A percentile compares a stretch with the other conserved stretches of the same genome.
These are phyloP conservation scores for Zosterops lateralis DNA, from an alignment of 2,113 vertebrate genomes.

Conservation along the genomic window DNA sequence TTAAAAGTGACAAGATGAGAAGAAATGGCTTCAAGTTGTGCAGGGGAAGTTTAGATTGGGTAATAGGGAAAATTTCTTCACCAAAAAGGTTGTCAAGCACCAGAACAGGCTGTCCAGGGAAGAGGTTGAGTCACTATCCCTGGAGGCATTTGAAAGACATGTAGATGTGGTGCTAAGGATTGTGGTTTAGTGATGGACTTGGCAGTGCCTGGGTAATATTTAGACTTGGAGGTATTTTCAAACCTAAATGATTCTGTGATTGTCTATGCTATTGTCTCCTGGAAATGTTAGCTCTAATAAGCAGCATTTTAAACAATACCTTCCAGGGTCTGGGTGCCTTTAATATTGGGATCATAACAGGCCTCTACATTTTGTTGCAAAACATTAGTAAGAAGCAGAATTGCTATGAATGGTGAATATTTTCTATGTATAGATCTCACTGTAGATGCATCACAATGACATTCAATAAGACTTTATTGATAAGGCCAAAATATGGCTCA, in stretches of 20 bases:
- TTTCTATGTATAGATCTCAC: not conserved
- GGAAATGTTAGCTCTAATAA: not conserved
- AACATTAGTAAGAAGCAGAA: not conserved
- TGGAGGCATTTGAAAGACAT: not conserved
- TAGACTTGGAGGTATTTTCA: not conserved
- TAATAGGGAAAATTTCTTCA: not conserved
- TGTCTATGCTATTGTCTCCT: not conserved
- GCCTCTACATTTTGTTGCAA: not conserved
- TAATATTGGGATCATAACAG: not conserved
- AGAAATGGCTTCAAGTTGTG: not conserved
- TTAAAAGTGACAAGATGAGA: not conserved
- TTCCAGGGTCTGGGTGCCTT: not conserved
- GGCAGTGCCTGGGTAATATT: not conserved
- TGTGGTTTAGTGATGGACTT: not conserved
- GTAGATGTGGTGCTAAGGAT: not conserved
- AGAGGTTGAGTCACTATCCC: not conserved
- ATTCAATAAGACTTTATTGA: not conserved
- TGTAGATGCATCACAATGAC: not conserved
- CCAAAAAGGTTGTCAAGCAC: not conserved
- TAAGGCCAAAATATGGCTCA: not conserved
- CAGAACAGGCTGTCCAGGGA: not conserved
- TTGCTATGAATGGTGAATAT: not conserved
- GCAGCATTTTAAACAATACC: not conserved
- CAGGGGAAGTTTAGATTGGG: not conserved
- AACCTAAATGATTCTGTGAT: not conserved